These are phyloP conservation scores for Camponotus fellah DNA, from an alignment of 2,888 invertebrate species.

Conservation along the genomic window DNA sequence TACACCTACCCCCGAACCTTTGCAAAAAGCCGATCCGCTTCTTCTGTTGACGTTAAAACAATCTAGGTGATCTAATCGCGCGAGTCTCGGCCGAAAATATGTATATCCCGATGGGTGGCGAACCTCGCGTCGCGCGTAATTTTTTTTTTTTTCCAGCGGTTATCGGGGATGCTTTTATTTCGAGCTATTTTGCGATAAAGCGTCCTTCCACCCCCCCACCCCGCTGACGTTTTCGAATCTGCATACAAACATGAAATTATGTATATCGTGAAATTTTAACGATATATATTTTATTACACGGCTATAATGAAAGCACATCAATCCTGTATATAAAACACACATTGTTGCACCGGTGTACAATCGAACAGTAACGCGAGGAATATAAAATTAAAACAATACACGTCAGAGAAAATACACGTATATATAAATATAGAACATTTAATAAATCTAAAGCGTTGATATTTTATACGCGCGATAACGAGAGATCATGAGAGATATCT, in stretches of 20 bases:
- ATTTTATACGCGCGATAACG: neutral
- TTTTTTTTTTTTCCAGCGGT: neutral
- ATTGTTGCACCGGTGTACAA: neutral
- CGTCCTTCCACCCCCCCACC: no score
- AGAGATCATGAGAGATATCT: neutral
- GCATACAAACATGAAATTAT: conserved; percentile 21
- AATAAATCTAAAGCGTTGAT: neutral
- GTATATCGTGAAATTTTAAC: neutral
- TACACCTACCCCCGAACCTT: conserved; percentile 13
- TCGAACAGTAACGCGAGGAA: conserved; percentile 9
- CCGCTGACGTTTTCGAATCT: neutral
- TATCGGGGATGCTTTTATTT: neutral
- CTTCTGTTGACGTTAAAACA: conserved; percentile 45
- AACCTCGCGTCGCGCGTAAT: neutral
- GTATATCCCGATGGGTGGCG: neutral
- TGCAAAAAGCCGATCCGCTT: conserved; percentile 44
- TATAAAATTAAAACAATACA: conserved; percentile 21
- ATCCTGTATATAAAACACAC: conserved; percentile 15
- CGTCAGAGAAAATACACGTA: neutral
- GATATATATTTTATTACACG: conserved; percentile 17
- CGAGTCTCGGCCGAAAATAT: conserved; percentile 22
- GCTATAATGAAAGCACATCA: conserved; percentile 7
- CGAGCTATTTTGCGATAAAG: neutral
- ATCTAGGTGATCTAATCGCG: conserved; percentile 45
- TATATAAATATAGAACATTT: neutral